Base-by-base conservation (phyloP, 2,113 vertebrate genomes). In the Martes martes region DNA sequence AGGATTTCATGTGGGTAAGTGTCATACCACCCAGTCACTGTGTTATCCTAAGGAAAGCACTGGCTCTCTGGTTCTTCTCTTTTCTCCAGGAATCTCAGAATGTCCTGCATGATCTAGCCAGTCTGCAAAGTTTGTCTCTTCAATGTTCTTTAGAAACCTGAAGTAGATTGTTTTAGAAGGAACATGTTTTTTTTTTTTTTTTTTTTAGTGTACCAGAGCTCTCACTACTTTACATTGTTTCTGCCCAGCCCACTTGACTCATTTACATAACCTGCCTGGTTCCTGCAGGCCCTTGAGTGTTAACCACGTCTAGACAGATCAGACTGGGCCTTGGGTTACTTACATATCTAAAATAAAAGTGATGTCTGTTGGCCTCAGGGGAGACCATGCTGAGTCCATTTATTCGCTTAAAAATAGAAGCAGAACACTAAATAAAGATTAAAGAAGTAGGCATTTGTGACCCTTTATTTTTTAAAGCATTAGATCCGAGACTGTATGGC, bases 401-500 rank as follows among this genome's bases (percentile, higher is more conserved):
- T 95, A 85, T 87, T 86, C n/a, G 92, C 50, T 94, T 84, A 92
- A 86, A 95, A 97, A 89, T 59, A 84, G 71, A 96, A 96, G 65
- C 91, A 76, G 67, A 87, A 96, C 95, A 87, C 28, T 13, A 65
- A 96, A 94, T 96, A 82, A 95, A 74, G 89, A 61, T 90, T 50
- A 92, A 96, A 95, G 84, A 90, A 88, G 47, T 80, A 67, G 86
- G 39, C 39, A 76, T 94, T 57, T 96, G 52, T 82, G 86, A 89
- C 21, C 83, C 21, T 87, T 59, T 65, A 36, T 36, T 76, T 59
- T 80, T n/a, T 10, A 36, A 78, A 85, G 31, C 55, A 59, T 89
- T 74, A 52, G 39, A 71, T 67, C 71, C 89, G 80, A 93, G 85
- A 76, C 52, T 89, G 4, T 81, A 42, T 13, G 39, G 42, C 23